Percentiles rank a stretch among this genome's conserved stretches.
These are phyloP conservation scores for Poecilia picta DNA, from an alignment of 2,797 vertebrate species.

Conservation along the genomic window DNA sequence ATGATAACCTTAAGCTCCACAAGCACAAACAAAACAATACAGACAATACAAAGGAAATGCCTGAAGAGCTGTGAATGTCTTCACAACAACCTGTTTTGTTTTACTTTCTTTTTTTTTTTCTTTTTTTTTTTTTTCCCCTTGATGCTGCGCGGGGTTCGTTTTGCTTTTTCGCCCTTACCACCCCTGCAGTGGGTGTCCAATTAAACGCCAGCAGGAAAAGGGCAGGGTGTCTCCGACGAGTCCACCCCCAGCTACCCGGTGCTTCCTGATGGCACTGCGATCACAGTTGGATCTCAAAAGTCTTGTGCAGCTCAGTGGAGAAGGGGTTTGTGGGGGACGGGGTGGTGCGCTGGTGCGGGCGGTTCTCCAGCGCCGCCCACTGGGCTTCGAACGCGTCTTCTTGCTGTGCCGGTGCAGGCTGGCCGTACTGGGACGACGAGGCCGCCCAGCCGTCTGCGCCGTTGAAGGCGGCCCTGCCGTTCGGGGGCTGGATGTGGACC, in stretches of 20 bases:
- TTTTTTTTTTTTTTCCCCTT: constrained; percentile 5
- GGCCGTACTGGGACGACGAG: constrained; percentile 57
- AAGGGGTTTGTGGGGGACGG: constrained; percentile 98
- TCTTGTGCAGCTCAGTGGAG: constrained; percentile 97
- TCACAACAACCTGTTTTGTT: constrained; percentile 22
- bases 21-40: constrained; percentile 59
- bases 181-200: constrained; percentile 2
- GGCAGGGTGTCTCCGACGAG: constrained; percentile 22
- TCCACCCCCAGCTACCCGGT: constrained; percentile 23
- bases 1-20: constrained; percentile 40
- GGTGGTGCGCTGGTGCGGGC: constrained; percentile 89
- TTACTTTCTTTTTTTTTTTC: neutral
- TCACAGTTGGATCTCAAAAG: constrained; percentile 98
- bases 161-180: constrained; percentile 15
- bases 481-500: constrained; percentile 59
- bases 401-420: constrained; percentile 59
- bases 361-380: constrained; percentile 94
- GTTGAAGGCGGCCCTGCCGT: constrained; percentile 75
- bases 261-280: constrained; percentile 54
- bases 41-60: constrained; percentile 62
- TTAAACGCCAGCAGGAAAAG: constrained; percentile 43
- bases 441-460: constrained; percentile 86
- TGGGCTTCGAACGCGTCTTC: constrained; percentile 95
- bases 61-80: constrained; percentile 49
- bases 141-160: constrained; percentile 18